Evolutionary conservation across 2,888 invertebrate genomes (phyloP), one percentile per base, ranked within the genome.

Genomic region (Nemoura dubitans): DNA sequence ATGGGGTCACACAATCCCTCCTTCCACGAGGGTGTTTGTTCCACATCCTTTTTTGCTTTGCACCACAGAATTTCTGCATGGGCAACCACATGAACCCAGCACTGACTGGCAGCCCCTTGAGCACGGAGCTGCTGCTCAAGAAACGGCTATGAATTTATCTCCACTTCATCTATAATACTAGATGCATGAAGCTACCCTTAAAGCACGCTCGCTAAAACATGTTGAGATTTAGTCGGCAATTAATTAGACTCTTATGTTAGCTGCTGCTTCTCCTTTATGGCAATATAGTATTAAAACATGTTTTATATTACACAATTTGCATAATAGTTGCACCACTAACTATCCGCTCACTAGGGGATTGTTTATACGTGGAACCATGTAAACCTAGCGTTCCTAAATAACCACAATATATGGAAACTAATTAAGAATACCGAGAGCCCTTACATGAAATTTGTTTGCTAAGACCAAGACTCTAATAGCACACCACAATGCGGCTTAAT

Each of bases 241-340:
- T 84, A 84, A 84, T 84, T 84, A 84, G 59, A 59, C 76, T 76
- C 76, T 84, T 76, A 84, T 28, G n/a, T 26, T 84, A 83, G 26
- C 26, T 10, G 43, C 84, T 84, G 81, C 81, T 81, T n/a, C 30
- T 30, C 81, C 16, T 25, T 84, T 84, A 84, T 84, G 76, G 59
- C 84, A 76, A 84, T 84, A 84, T 84, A 84, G 59, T 76, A 59
- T 29, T 81, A 81, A 30, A 84, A 84, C 84, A 84, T 76, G 84
- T 59, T 76, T 76, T 76, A 84, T 76, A 76, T 59, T 76, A 26
- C 27, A 59, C 59, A 84, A 43, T 84, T 84, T 84, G 84, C 84
- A 84, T 84, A 84, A 84, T 84, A 84, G 84, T 76, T 84, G 43
- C 76, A 84, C 26, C 27, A 25, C 59, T 76, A 59, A 76, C 84